A percentile compares a stretch with the other conserved stretches of the same genome.
phyloP scores from a whole-genome alignment of 2,113 vertebrate species.

The Alethe castanea region DNA sequence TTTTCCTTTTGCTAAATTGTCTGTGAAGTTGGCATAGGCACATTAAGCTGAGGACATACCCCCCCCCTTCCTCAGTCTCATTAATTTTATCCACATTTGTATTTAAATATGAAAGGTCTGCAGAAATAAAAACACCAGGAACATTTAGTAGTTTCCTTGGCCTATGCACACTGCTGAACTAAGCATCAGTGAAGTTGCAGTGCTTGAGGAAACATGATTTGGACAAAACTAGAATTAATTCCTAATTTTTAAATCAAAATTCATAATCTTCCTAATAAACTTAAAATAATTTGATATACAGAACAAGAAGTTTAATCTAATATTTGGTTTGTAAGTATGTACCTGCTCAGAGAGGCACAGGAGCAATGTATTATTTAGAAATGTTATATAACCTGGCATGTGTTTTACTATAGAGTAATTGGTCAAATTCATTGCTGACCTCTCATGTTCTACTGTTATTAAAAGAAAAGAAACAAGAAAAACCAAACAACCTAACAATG shows the following conservation, averaged over 20 bases:
- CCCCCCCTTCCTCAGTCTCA: fast-evolving
- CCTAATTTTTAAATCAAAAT: background rate
- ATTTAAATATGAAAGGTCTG: background rate
- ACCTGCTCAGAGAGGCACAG: background rate
- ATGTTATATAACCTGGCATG: background rate
- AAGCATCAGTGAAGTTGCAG: background rate
- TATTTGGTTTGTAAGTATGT: background rate
- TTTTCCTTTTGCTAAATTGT: background rate
- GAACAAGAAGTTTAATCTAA: background rate
- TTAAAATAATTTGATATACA: background rate
- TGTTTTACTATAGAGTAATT: background rate
- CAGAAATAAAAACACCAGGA: background rate
- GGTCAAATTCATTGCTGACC: background rate
- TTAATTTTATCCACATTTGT: background rate
- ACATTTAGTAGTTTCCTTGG: background rate
- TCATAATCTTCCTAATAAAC: background rate
- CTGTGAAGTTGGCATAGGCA: background rate
- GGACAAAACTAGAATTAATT: background rate
- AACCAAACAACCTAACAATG: background rate
- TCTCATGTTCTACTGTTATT: background rate
- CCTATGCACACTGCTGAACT: background rate
- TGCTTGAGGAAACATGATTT: background rate
- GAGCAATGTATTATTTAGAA: background rate
- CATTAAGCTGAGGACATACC: background rate
- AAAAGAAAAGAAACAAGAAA: background rate